A percentile compares a stretch with the other conserved stretches of the same genome.
phyloP scores from a whole-genome alignment of 2,888 invertebrate genomes.

The Syritta pipiens region DNA sequence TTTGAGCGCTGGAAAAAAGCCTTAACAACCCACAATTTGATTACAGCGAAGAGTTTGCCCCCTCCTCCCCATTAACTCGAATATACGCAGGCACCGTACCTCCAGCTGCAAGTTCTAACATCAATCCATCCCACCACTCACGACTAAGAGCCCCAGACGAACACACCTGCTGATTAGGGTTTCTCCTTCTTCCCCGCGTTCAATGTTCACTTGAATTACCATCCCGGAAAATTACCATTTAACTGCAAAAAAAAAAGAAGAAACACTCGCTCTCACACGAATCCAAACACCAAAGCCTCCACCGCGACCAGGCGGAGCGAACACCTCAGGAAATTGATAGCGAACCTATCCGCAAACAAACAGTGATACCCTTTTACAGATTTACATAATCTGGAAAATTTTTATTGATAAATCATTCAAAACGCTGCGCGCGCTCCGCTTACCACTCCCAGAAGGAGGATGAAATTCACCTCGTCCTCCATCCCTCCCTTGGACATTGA shows the following conservation, averaged over 20 bases:
- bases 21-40: too few relatives aligned
- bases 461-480: too few relatives aligned
- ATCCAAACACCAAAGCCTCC: too few relatives aligned
- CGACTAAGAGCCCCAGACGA: slow-evolving; percentile 24
- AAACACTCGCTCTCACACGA: neutral
- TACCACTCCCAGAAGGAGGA: neutral
- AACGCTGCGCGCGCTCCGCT: slow-evolving; percentile 1
- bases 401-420: slow-evolving; percentile 67
- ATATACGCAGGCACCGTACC: too few relatives aligned
- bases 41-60: too few relatives aligned
- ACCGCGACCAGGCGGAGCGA: too few relatives aligned
- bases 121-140: too few relatives aligned
- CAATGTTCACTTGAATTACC: too few relatives aligned
- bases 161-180: slow-evolving; percentile 55
- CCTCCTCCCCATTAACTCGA: too few relatives aligned
- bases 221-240: slow-evolving; percentile 47
- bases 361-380: slow-evolving; percentile 69
- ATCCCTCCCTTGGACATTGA: slow-evolving; percentile 44
- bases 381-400: slow-evolving; percentile 66
- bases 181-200: slow-evolving; percentile 7
- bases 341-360: slow-evolving; percentile 47
- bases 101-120: too few relatives aligned
- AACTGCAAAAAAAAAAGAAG: slow-evolving; percentile 10
- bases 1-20: too few relatives aligned
- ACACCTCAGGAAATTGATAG: slow-evolving; percentile 52